phyloP scores from a whole-genome alignment of 2,113 vertebrate genomes.

The Limnothrissa miodon region DNA sequence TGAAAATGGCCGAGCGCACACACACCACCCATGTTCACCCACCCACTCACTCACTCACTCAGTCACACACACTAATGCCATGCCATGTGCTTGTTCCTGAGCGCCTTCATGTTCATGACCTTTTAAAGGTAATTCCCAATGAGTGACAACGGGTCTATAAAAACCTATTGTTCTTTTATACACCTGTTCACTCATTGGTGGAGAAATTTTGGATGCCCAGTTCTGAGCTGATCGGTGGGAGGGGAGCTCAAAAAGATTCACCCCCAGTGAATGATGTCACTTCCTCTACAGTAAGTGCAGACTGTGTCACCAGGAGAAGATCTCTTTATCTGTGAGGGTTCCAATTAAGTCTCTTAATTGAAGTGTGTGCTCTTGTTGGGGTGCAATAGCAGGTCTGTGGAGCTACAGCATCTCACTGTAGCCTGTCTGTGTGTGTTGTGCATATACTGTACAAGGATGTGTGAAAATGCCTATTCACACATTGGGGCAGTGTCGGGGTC shows the following conservation, averaged over 20 bases:
- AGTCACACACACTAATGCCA: conserved; percentile 53
- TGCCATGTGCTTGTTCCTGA: conserved; percentile 65
- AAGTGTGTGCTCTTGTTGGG: conserved; percentile 57
- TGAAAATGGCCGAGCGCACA: conserved; percentile 39
- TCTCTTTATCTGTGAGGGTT: conserved; percentile 57
- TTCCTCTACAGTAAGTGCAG: not conserved
- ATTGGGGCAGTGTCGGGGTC: not conserved
- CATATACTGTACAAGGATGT: conserved; percentile 62
- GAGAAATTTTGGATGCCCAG: conserved; percentile 66
- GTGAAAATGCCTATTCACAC: conserved; percentile 58
- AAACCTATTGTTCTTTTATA: conserved; percentile 61
- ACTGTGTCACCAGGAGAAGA: not conserved
- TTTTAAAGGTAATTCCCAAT: conserved; percentile 61
- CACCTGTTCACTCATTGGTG: conserved; percentile 61
- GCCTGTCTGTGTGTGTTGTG: conserved; percentile 34
- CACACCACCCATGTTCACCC: conserved; percentile 15
- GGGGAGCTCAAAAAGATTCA: conserved; percentile 69
- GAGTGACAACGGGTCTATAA: conserved; percentile 55
- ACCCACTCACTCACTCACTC: conserved; percentile 51
- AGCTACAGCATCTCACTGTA: conserved; percentile 51
- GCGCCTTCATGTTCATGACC: conserved; percentile 66
- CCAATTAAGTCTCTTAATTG: conserved; percentile 70
- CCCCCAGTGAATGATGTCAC: not conserved
- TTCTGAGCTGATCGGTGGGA: conserved; percentile 55
- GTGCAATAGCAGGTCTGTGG: conserved; percentile 31